Percentiles rank a stretch among this genome's conserved stretches.
phyloP scores from a whole-genome alignment of 2,797 vertebrate species.

The Oreonectes daqikongensis region DNA sequence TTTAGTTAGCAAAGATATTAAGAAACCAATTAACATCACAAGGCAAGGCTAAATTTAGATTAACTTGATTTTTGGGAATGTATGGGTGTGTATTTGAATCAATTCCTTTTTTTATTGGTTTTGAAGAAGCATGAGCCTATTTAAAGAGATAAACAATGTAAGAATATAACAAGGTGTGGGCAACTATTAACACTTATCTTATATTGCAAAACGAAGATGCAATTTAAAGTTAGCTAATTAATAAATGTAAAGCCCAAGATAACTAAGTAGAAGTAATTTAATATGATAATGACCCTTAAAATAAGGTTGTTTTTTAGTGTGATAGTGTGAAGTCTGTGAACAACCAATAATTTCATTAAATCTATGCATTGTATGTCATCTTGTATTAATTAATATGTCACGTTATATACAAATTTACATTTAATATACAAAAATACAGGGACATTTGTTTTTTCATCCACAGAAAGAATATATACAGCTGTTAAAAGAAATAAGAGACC shows the following conservation, averaged over 20 bases:
- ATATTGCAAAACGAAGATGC: conserved; percentile 3
- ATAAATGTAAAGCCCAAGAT: conserved; percentile 1
- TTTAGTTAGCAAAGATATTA: conserved; percentile 25
- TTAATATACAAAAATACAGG: too few relatives aligned
- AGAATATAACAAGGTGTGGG: conserved; percentile 31
- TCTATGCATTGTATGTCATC: neutral
- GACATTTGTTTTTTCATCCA: too few relatives aligned
- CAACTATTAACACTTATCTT: conserved; percentile 11
- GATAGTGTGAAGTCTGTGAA: neutral
- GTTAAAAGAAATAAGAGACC: too few relatives aligned
- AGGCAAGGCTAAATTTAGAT: conserved; percentile 8
- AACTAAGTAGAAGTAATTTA: conserved; percentile 8
- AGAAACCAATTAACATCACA: conserved; percentile 26
- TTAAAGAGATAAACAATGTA: conserved; percentile 16
- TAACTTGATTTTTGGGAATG: neutral
- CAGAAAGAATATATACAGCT: too few relatives aligned
- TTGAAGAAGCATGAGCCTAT: neutral
- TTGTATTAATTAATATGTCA: too few relatives aligned
- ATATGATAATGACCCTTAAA: neutral
- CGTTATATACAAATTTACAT: too few relatives aligned
- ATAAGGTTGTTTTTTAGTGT: neutral
- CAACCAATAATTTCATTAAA: neutral
- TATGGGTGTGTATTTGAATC: neutral
- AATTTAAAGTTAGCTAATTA: conserved; percentile 37
- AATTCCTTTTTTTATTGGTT: conserved; percentile 11